Conservation (phyloP, 2,113 vertebrate genomes). For the Atractosteus spatula region DNA sequence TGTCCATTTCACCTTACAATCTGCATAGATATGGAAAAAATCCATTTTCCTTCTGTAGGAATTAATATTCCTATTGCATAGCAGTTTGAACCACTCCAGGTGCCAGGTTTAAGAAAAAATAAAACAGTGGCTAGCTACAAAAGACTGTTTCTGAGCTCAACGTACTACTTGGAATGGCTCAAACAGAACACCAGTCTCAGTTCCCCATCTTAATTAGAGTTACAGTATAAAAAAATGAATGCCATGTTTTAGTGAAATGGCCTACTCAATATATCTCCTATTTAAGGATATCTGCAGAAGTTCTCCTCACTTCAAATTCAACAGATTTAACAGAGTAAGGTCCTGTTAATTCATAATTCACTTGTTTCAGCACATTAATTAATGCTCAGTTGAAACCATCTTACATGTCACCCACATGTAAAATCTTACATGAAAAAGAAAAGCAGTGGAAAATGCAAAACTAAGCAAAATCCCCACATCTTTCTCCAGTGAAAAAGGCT, state of each 20-base stretch:
- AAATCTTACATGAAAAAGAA: neutral
- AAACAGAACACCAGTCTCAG: constrained; percentile 41
- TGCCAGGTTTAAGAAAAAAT: constrained; percentile 5
- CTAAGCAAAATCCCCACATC: constrained; percentile 21
- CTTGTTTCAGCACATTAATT: too few species aligned
- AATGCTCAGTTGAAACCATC: too few species aligned
- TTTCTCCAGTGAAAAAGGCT: constrained; percentile 39
- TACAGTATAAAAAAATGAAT: too few species aligned
- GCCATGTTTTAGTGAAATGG: too few species aligned
- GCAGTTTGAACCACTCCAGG: constrained; percentile 59
- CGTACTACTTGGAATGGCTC: constrained; percentile 47
- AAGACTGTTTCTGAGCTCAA: neutral
- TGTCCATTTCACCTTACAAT: constrained; percentile 44
- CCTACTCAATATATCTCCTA: neutral
- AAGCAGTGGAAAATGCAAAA: constrained; percentile 24
- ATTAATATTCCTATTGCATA: constrained; percentile 61
- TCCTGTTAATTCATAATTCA: too few species aligned
- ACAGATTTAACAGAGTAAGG: too few species aligned
- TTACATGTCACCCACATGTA: too few species aligned
- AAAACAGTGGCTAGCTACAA: constrained; percentile 15
- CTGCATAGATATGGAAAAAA: constrained; percentile 68
- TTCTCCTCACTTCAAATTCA: neutral
- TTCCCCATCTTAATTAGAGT: neutral
- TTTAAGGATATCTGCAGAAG: neutral
- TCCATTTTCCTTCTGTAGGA: constrained; percentile 43